These are phyloP conservation scores for Xestia sexstrigata DNA, from an alignment of 2,888 invertebrate species.

Conservation along the genomic window DNA sequence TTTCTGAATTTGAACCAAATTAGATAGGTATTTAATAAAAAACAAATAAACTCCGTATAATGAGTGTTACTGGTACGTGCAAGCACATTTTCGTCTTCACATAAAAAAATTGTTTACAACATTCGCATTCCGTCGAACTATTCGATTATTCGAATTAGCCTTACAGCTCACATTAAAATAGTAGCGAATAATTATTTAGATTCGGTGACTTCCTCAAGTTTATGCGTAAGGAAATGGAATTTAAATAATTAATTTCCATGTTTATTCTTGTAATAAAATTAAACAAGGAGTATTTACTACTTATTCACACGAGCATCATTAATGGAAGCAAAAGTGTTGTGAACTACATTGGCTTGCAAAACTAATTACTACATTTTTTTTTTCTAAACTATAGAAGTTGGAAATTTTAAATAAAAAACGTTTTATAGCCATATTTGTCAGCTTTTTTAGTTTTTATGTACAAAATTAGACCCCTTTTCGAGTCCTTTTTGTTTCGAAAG, in stretches of 20 bases:
- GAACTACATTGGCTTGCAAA: too few species aligned
- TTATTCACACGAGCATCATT: constrained; percentile 8
- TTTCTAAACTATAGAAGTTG: too few species aligned
- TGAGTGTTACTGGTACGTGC: constrained; percentile 16
- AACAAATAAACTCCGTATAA: constrained; percentile 31
- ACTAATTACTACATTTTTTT: too few species aligned
- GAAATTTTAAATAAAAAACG: too few species aligned
- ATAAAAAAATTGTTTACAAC: constrained; percentile 13
- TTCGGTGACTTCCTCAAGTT: constrained; percentile 32
- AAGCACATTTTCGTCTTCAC: constrained; percentile 12
- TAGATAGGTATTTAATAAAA: constrained; percentile 21
- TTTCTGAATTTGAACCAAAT: not conserved
- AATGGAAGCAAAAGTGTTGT: not conserved
- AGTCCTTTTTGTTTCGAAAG: too few species aligned
- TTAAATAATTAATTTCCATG: constrained; percentile 24
- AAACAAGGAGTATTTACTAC: constrained; percentile 20
- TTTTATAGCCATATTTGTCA: too few species aligned
- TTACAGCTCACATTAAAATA: constrained; percentile 30
- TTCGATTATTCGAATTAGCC: constrained; percentile 8
- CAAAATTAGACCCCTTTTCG: too few species aligned
- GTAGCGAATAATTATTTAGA: constrained; percentile 40
- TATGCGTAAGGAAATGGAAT: constrained; percentile 35
- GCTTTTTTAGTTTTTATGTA: too few species aligned
- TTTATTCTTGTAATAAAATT: constrained; percentile 45
- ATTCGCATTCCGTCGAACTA: constrained; percentile 6